A percentile compares a stretch with the other conserved stretches of the same genome.
Conservation (phyloP, 1,140 invertebrate species). For the Heliconius nattereri region DNA sequence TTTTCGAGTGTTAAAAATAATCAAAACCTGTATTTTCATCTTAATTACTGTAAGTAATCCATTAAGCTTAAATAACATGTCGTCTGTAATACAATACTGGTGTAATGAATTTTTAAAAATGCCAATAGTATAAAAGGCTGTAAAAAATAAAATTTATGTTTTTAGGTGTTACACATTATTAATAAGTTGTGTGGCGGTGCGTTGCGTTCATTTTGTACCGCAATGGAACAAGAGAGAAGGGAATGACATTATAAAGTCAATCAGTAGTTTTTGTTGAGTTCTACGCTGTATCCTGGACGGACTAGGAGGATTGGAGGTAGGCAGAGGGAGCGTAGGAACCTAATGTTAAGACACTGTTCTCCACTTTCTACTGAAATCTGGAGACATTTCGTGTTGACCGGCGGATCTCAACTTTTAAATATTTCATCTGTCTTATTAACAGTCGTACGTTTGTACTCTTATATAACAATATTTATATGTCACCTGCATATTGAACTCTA, state of each 20-base stretch:
- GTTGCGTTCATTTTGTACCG: constrained; percentile 16
- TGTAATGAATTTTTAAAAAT: constrained; percentile 17
- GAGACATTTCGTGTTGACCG: too few relatives aligned
- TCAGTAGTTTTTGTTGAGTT: too few relatives aligned
- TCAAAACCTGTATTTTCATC: background rate
- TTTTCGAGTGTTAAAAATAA: background rate
- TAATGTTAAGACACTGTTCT: too few relatives aligned
- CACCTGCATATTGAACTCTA: too few relatives aligned
- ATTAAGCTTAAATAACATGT: background rate
- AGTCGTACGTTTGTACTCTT: too few relatives aligned
- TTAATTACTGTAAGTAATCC: background rate
- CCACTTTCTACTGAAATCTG: too few relatives aligned
- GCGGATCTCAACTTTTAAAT: too few relatives aligned
- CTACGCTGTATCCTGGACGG: too few relatives aligned
- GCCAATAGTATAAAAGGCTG: constrained; percentile 10
- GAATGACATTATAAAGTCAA: background rate
- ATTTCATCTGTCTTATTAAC: too few relatives aligned
- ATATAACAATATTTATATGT: too few relatives aligned
- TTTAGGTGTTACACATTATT: constrained; percentile 35
- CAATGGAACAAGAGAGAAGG: background rate
- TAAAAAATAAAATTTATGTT: constrained; percentile 36
- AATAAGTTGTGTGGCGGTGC: constrained; percentile 28
- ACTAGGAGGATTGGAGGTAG: too few relatives aligned
- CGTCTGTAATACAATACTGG: background rate
- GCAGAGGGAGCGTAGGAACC: too few relatives aligned